phyloP scores from a whole-genome alignment of 2,888 invertebrate species.

The Harpalus rubripes region DNA sequence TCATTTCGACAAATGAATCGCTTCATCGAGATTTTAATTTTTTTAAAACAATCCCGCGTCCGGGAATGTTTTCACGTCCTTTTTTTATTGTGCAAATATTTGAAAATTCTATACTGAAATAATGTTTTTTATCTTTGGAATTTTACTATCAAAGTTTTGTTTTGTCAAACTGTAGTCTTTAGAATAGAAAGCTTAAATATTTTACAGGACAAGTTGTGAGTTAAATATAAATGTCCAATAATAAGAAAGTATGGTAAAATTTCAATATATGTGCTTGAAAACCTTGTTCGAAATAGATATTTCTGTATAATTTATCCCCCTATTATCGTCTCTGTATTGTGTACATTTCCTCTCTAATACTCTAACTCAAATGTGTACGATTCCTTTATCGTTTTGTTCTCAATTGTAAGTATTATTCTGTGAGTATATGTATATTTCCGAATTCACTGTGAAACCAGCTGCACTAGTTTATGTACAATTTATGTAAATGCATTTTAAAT shows the following conservation, averaged over 20 bases:
- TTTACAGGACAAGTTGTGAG: conserved; percentile 36
- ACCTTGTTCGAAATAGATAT: conserved; percentile 25
- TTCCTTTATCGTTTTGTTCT: conserved; percentile 16
- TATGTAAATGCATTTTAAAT: conserved; percentile 37
- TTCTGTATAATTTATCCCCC: conserved; percentile 28
- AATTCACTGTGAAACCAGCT: conserved; percentile 9
- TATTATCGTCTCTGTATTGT: conserved; percentile 31
- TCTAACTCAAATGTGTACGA: conserved; percentile 34
- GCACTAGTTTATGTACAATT: conserved; percentile 38
- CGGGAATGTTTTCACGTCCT: too few species aligned
- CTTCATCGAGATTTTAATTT: too few species aligned
- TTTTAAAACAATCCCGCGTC: too few species aligned
- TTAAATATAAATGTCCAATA: conserved; percentile 15
- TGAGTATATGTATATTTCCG: conserved; percentile 32
- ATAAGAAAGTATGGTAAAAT: conserved; percentile 45
- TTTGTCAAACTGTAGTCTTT: conserved; percentile 1
- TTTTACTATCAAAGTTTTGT: conserved; percentile 2
- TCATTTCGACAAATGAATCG: too few species aligned
- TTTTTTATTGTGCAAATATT: too few species aligned
- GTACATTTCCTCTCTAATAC: conserved; percentile 6
- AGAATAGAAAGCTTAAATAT: conserved; percentile 22
- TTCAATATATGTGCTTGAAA: conserved; percentile 46
- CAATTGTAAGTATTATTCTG: conserved; percentile 8
- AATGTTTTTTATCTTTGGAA: too few species aligned
- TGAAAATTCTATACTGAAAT: too few species aligned